phyloP scores from a whole-genome alignment of 2,888 invertebrate species.

The Boloria selene region DNA sequence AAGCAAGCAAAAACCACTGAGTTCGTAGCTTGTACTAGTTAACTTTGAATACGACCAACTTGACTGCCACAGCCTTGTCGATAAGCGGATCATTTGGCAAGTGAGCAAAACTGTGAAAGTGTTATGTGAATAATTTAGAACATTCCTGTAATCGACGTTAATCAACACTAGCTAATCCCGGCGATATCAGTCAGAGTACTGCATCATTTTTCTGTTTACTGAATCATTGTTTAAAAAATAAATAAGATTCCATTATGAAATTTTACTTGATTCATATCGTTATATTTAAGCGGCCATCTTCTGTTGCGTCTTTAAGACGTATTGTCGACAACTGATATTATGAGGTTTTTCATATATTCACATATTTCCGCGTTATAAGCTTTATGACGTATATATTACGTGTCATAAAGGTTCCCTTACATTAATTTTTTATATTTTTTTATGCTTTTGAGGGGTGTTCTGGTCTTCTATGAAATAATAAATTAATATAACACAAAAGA shows the following conservation, averaged over 20 bases:
- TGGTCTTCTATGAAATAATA: neutral
- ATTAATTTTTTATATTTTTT: neutral
- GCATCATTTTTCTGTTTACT: neutral
- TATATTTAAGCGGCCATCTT: constrained; percentile 24
- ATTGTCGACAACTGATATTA: constrained; percentile 29
- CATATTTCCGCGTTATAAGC: constrained; percentile 20
- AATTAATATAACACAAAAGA: neutral
- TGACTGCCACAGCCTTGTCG: constrained; percentile 34
- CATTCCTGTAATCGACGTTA: constrained; percentile 33
- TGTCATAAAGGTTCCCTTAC: constrained; percentile 24
- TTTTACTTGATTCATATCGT: constrained; percentile 10
- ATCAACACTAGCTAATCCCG: constrained; percentile 24
- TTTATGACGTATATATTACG: constrained; percentile 26
- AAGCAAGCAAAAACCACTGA: constrained; percentile 23
- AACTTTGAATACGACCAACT: constrained; percentile 35
- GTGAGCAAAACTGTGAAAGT: constrained; percentile 38
- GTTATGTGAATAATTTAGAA: constrained; percentile 39
- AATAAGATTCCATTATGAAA: constrained; percentile 15
- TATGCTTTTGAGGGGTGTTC: neutral
- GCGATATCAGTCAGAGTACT: neutral
- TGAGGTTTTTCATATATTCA: constrained; percentile 28
- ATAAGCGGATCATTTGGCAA: constrained; percentile 36
- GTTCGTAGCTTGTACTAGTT: constrained; percentile 27
- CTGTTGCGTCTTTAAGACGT: constrained; percentile 21
- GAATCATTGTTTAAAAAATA: neutral